These are phyloP conservation scores for Prionace glauca DNA, from an alignment of 2,797 vertebrate species.

Conservation along the genomic window DNA sequence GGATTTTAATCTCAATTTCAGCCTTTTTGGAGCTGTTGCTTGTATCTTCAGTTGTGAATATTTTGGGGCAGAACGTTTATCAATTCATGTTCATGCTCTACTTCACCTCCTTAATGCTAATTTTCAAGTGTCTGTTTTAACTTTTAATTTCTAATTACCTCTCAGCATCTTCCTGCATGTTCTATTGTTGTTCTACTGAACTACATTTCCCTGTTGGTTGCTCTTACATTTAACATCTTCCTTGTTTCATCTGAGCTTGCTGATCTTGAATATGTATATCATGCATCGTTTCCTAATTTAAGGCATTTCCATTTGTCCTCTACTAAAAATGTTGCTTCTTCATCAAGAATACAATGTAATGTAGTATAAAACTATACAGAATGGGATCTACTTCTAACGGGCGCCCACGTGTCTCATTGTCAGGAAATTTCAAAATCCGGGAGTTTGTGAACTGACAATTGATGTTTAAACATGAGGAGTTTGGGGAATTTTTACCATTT, in stretches of 20 bases:
- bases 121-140: too few relatives aligned
- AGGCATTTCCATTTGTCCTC: background rate
- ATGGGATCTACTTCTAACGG: background rate
- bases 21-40: too few relatives aligned
- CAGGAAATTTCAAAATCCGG: background rate
- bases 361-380: background rate
- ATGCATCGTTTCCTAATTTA: background rate
- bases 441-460: background rate
- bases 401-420: background rate
- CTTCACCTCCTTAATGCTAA: too few relatives aligned
- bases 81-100: too few relatives aligned
- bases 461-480: background rate
- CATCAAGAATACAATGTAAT: background rate
- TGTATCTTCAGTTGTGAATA: too few relatives aligned
- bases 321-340: background rate
- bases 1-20: too few relatives aligned
- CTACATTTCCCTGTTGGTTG: background rate
- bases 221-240: background rate
- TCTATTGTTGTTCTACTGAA: background rate
- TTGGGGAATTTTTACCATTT: too few relatives aligned
- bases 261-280: background rate
- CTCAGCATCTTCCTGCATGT: background rate
- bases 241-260: background rate
- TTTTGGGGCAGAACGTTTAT: too few relatives aligned
- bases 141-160: background rate